A percentile compares a stretch with the other conserved stretches of the same genome.
Conservation (phyloP, 2,113 vertebrate genomes). For the Sander lucioperca region DNA sequence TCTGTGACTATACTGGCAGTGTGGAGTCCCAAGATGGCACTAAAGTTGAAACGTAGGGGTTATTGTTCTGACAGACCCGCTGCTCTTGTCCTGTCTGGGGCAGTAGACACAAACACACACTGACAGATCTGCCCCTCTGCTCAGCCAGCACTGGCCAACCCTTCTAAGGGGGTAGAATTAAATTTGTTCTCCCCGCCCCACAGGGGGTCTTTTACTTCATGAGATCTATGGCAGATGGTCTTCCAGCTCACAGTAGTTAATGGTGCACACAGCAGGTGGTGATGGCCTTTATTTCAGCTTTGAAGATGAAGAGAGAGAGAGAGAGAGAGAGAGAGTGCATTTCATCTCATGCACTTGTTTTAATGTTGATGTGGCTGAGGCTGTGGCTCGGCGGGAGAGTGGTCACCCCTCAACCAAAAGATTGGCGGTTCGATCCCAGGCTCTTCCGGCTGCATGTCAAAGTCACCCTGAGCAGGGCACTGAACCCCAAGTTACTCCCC, state of each 20-base stretch:
- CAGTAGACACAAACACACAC: conserved; percentile 1
- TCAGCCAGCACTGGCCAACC: neutral
- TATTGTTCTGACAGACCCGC: conserved; percentile 67
- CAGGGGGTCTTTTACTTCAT: conserved; percentile 9
- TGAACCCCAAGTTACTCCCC: no score
- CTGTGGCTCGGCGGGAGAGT: no score
- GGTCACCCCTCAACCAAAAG: no score
- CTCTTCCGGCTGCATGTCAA: no score
- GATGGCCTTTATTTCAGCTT: conserved; percentile 33
- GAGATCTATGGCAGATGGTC: conserved; percentile 38
- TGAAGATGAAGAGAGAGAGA: conserved; percentile 16
- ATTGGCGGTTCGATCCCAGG: no score
- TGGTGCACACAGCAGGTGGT: neutral
- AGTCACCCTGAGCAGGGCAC: no score
- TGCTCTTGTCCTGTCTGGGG: neutral
- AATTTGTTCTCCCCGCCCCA: conserved; percentile 7
- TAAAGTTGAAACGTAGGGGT: conserved; percentile 38
- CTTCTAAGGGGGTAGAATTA: conserved; percentile 5
- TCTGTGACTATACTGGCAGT: conserved; percentile 55
- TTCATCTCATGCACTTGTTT: conserved; percentile 6
- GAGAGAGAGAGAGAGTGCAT: neutral
- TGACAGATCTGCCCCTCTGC: conserved; percentile 31
- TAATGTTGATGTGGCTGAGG: neutral
- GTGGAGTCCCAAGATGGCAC: conserved; percentile 54
- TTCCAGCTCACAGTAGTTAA: neutral